Conservation (phyloP, 2,113 vertebrate genomes). For the Tringa solitaria region DNA sequence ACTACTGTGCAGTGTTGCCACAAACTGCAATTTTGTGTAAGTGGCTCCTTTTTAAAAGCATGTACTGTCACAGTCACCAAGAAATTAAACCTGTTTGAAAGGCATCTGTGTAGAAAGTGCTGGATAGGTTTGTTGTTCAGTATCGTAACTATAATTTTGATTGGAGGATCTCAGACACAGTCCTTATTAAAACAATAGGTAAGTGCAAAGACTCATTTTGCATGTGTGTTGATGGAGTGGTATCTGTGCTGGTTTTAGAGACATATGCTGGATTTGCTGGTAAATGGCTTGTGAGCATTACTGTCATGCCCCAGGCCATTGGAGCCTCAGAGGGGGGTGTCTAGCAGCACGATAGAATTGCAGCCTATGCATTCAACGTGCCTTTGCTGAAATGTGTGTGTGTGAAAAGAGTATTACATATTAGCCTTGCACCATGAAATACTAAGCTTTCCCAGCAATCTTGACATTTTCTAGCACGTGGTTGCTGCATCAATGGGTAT, state of each 20-base stretch:
- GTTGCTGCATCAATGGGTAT: not conserved
- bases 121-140: not conserved
- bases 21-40: not conserved
- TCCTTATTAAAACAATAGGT: not conserved
- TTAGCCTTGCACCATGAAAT: not conserved
- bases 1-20: not conserved
- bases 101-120: not conserved
- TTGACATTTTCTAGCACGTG: not conserved
- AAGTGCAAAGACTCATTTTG: slow-evolving; percentile 3
- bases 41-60: not conserved
- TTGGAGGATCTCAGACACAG: not conserved
- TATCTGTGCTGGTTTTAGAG: not conserved
- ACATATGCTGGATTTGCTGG: not conserved
- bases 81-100: not conserved
- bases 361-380: not conserved
- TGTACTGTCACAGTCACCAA: not conserved
- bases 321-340: not conserved
- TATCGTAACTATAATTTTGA: not conserved
- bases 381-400: not conserved
- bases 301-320: not conserved
- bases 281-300: not conserved
- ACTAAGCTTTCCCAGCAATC: not conserved
- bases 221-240: not conserved
- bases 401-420: not conserved
- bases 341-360: not conserved